These are phyloP conservation scores for Porites rus DNA, from an alignment of 92 coral and sea anemone genomes.

Conservation along the genomic window DNA sequence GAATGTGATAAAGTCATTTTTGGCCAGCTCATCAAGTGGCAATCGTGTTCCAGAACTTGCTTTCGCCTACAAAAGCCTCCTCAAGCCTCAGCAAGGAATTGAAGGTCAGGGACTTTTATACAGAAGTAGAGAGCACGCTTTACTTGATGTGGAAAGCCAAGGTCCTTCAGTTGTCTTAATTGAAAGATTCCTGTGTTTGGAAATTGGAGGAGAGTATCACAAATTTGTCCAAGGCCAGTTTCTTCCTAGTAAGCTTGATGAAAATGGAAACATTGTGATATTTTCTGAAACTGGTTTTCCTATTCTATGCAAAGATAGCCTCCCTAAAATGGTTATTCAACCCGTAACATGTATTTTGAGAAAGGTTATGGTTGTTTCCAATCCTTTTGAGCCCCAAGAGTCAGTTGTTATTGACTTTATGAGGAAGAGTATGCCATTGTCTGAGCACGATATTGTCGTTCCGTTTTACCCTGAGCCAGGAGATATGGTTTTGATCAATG, in stretches of 20 bases:
- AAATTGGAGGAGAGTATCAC: slow-evolving; percentile 24
- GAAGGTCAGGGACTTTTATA: slow-evolving; percentile 32
- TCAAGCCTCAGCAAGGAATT: slow-evolving; percentile 41
- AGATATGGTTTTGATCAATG: slow-evolving; percentile 16
- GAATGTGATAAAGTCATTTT: background rate
- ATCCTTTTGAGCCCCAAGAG: background rate
- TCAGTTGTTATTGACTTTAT: slow-evolving; percentile 5
- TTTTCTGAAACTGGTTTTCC: background rate
- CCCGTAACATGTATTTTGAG: slow-evolving; percentile 12
- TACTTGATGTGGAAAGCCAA: slow-evolving; percentile 13
- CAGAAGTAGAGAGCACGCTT: slow-evolving; percentile 16
- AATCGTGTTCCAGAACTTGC: too few species aligned
- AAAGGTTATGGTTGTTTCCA: background rate
- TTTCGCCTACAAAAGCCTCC: slow-evolving; percentile 40
- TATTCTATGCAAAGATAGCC: background rate
- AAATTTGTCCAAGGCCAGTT: slow-evolving; percentile 18
- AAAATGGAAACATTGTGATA: background rate
- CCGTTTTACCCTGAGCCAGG: slow-evolving; percentile 5
- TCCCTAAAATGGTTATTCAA: background rate
- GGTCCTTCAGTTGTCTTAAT: slow-evolving; percentile 21
- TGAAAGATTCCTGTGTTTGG: slow-evolving; percentile 42
- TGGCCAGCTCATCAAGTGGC: background rate
- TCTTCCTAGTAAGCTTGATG: slow-evolving; percentile 20
- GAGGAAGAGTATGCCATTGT: slow-evolving; percentile 2
- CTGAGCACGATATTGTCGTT: background rate